Conservation (phyloP, 1,140 invertebrate species). For the Carposina sasakii region DNA sequence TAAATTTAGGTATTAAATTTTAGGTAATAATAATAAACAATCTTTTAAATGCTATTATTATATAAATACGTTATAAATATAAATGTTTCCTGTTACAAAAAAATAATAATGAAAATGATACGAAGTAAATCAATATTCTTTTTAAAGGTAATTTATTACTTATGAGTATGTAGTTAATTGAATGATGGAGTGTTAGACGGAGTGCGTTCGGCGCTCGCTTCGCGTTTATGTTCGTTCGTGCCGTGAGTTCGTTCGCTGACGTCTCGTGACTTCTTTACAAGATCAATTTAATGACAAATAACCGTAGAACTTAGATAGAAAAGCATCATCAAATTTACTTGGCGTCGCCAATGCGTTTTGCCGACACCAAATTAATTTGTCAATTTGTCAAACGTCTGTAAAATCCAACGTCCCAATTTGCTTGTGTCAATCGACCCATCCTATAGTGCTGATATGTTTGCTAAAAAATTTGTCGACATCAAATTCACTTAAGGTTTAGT, state of each 20-base stretch:
- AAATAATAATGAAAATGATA: constrained; percentile 73
- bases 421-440: too few species aligned
- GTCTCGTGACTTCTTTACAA: constrained; percentile 35
- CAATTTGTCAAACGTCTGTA: too few species aligned
- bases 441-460: too few species aligned
- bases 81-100: constrained; percentile 75
- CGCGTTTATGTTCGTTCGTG: constrained; percentile 63
- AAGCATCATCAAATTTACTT: too few species aligned
- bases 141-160: constrained; percentile 72
- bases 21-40: constrained; percentile 74
- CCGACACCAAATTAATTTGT: too few species aligned
- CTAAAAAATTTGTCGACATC: too few species aligned
- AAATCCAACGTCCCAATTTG: too few species aligned
- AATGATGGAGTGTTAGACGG: constrained; percentile 66
- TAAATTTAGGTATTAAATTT: constrained; percentile 72
- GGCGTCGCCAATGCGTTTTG: too few species aligned
- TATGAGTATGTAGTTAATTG: constrained; percentile 71
- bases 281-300: too few species aligned
- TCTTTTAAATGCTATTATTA: constrained; percentile 74
- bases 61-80: constrained; percentile 75
- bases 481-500: too few species aligned
- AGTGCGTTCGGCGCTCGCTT: constrained; percentile 62
- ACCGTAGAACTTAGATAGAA: too few species aligned
- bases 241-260: constrained; percentile 60
- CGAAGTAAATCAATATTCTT: constrained; percentile 72